A percentile compares a stretch with the other conserved stretches of the same genome.
Conservation (phyloP, 1,140 invertebrate genomes). For the Hyles vespertilio region DNA sequence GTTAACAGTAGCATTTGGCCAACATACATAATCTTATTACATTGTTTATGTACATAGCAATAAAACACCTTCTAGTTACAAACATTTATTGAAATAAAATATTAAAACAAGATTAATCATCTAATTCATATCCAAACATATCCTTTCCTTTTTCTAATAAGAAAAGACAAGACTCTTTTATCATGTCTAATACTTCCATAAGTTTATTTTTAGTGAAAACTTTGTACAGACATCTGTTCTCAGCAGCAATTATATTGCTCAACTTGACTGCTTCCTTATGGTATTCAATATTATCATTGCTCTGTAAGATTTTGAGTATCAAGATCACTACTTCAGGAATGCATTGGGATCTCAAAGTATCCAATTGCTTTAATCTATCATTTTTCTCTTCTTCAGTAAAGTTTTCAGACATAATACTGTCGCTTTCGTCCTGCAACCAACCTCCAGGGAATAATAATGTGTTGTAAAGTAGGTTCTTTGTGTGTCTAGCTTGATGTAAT, state of each 20-base stretch:
- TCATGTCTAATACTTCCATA: conserved; percentile 84
- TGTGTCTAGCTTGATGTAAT: conserved; percentile 65
- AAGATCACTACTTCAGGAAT: conserved; percentile 90
- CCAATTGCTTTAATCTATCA: conserved; percentile 79
- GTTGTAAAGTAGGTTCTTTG: conserved; percentile 89
- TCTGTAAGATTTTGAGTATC: conserved; percentile 87
- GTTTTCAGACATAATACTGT: conserved; percentile 56
- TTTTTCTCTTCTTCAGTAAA: conserved; percentile 72
- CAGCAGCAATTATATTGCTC: conserved; percentile 86
- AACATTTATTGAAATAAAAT: conserved; percentile 35
- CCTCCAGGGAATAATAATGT: conserved; percentile 92
- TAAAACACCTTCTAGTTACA: conserved; percentile 25
- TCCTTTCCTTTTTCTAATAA: conserved; percentile 84
- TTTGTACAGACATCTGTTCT: conserved; percentile 87
- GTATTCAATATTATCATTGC: conserved; percentile 84
- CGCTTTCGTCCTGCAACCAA: conserved; percentile 88
- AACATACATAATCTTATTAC: too few relatives aligned
- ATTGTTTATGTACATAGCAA: background rate
- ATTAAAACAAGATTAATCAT: conserved; percentile 36
- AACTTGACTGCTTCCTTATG: conserved; percentile 87
- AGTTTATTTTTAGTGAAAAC: conserved; percentile 87
- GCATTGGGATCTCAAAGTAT: conserved; percentile 85
- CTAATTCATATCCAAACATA: conserved; percentile 80
- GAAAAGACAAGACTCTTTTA: conserved; percentile 85
- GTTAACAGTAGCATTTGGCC: too few relatives aligned